Evolutionary conservation across 92 coral and sea anemone species (phyloP).

Genomic region (Parazoanthus swiftii): DNA sequence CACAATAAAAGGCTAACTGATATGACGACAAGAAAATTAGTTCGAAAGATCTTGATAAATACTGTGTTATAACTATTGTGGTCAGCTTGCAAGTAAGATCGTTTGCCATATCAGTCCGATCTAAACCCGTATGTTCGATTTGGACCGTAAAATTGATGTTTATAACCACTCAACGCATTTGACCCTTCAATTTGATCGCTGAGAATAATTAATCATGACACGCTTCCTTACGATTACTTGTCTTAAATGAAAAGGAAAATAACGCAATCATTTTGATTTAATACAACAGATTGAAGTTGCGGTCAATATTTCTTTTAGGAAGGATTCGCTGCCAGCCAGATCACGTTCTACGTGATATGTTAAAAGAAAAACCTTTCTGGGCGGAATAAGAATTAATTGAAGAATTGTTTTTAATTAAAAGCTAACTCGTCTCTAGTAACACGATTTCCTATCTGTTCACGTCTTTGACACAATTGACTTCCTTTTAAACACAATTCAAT

Average conservation of each 20-base stretch:
- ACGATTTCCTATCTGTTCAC: background rate
- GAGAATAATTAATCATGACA: too few relatives aligned
- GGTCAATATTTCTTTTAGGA: too few relatives aligned
- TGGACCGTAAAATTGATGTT: too few relatives aligned
- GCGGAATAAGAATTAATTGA: background rate
- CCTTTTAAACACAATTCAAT: too few relatives aligned
- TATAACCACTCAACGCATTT: background rate
- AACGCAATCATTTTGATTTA: too few relatives aligned
- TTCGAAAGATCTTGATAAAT: background rate
- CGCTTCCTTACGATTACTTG: background rate
- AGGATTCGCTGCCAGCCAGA: background rate
- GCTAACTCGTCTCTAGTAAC: background rate
- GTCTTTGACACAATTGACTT: background rate
- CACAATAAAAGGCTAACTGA: too few relatives aligned
- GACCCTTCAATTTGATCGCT: too few relatives aligned
- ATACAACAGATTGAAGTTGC: background rate
- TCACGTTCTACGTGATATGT: background rate
- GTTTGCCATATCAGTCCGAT: background rate
- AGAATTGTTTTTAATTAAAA: too few relatives aligned
- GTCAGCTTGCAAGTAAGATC: background rate
- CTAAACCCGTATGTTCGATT: background rate
- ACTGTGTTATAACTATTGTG: background rate
- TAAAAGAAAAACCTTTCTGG: background rate
- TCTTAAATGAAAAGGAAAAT: background rate
- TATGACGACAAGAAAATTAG: too few relatives aligned